Conservation (phyloP, 2,113 vertebrate species). For the Jacana jacana region DNA sequence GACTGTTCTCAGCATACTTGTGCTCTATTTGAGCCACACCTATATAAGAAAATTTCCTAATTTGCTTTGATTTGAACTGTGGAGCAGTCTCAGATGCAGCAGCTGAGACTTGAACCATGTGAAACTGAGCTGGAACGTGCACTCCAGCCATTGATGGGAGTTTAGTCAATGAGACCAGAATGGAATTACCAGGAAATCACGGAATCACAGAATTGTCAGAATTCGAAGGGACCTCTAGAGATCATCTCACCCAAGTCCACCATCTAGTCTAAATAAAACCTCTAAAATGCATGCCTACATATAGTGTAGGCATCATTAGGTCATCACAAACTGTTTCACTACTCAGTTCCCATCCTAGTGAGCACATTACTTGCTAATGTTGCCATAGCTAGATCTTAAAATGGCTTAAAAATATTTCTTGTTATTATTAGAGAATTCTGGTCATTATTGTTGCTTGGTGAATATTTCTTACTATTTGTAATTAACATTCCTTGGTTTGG, state of each 20-base stretch:
- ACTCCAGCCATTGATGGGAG: neutral
- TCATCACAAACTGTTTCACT: neutral
- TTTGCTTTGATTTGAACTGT: neutral
- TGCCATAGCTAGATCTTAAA: neutral
- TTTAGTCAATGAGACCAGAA: neutral
- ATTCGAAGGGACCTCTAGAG: too few relatives aligned
- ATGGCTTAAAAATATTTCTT: neutral
- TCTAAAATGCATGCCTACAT: neutral
- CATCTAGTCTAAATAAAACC: neutral
- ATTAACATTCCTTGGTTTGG: neutral
- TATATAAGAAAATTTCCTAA: neutral
- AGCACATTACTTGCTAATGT: neutral
- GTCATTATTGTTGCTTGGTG: neutral
- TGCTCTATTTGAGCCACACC: neutral
- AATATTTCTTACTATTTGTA: neutral
- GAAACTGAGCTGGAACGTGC: neutral
- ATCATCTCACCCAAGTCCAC: too few relatives aligned
- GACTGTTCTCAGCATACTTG: neutral
- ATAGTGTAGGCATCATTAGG: neutral
- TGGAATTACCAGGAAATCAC: neutral
- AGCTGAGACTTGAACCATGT: accelerated
- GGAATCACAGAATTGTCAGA: neutral
- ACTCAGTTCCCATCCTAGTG: neutral
- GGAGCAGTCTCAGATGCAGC: neutral
- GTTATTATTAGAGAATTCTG: neutral